Evolutionary conservation across 2,888 invertebrate genomes (phyloP), one percentile per base, ranked within the genome.

Genomic region (Aphodius sticticus): DNA sequence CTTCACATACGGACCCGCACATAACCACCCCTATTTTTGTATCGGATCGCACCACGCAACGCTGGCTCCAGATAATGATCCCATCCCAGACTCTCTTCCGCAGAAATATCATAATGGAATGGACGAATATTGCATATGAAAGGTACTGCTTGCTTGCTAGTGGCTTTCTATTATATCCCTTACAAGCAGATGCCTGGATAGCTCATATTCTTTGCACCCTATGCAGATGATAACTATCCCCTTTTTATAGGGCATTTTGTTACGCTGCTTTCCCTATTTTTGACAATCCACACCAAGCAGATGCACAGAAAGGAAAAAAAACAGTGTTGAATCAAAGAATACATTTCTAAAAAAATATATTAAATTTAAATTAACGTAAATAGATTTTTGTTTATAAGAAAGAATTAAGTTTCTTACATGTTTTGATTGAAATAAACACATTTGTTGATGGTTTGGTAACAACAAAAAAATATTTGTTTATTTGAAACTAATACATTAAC

Each of bases 1-100:
- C 53, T 53, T 12, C 53, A 53, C 53, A 53, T 53, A 53, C 53
- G 53, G 53, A 77, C 72, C 71, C 79, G 69, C 70, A 36, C 76
- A 77, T 77, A 53, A 2, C 53, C 53, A 53, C 74, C 79, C 77
- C 71, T 26, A 69, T 77, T 76, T 79, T 79, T 71, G 6, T 5
- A 6, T 16, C 16, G 35, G 78, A 81, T 76, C 71, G 76, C 69
- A 74, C 71, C 72, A 81, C 81, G 81, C 81, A 78, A 80, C 80
- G 80, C 69, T 77, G 81, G 72, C 78, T 81, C 80, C 80, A 79
- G 77, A 82, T 82, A 82, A 81, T 82, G 79, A 81, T 80, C 80
- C 71, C 70, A 76, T 76, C 70, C 71, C 70, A 38, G 36, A n/a
- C 12, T 70, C 36, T n/a, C 16, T 9, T 53, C 53, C 53, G 53